Base-by-base conservation (phyloP, 2,797 vertebrate genomes). In the Taenioides sp. region DNA sequence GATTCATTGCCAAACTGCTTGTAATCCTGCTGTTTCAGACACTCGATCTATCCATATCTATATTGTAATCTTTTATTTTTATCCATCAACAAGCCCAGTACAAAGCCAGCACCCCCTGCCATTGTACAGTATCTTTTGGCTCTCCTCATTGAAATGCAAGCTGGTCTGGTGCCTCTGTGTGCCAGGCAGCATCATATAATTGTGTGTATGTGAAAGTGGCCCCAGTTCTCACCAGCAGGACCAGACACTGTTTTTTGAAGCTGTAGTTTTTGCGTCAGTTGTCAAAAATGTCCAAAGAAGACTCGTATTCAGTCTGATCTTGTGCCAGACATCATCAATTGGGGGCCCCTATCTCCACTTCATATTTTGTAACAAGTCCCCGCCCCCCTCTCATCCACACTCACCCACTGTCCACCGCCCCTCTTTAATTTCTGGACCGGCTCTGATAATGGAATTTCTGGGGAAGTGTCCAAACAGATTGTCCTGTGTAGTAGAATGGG, bases 201-300 rank as follows among this genome's bases (percentile, higher is more conserved):
- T 62, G 55, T 52, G 62, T 71, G 76, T 67, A 52, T 72, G 28
- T 40, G 65, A 60, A 69, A 73, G 25, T 82, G 80, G 80, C 69
- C 80, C 80, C 84, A 70, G 82, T 92, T 92, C 91, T 89, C 89
- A 92, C 89, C 90, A 92, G 89, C 88, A 85, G 89, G 89, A 91
- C 80, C 78, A 83, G 82, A 81, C 75, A 74, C 81, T 76, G 74
- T 90, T 91, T 90, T 86, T 9, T 65, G 77, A 88, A 85, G 82
- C 82, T 71, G 86, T 82, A 65, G 70, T 49, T 83, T 87, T 61
- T 84, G 77, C 79, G 57, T 90, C 85, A 87, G 81, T 84, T 89
- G 82, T 75, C 77, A 0, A 70, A 87, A 82, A 89, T 68, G 73
- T 87, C 82, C 66, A 75, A 70, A 81, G 84, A 71, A 90, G 65